Base-by-base conservation (phyloP, 1,140 invertebrate genomes). In the Xylocopa sonorina region DNA sequence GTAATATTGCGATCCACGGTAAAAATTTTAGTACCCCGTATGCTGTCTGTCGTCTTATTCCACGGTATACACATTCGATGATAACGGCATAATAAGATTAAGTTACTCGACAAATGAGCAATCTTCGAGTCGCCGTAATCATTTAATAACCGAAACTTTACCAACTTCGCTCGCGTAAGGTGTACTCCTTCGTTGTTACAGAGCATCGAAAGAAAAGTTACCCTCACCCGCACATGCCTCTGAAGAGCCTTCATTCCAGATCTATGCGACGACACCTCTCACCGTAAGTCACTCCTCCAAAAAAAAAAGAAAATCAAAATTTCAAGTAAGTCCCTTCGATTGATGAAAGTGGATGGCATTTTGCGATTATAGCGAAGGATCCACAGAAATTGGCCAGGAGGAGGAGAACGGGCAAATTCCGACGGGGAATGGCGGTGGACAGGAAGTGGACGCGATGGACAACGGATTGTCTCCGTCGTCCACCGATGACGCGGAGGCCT, bases 181-280 rank as follows among this genome's bases (percentile, higher is more conserved):
- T 16, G 9, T 32, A 29, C 10, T 32, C 63, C 24, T 27, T 48
- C 53, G 29, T 88, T 82, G 41, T 90, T 92, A 18, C 89, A 95
- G 95, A 95, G 90, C 95, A 95, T 86, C 92, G 95, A 32, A 94
- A 95, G 86, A 94, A 93, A 87, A 95, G 94, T 84, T 95, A 95
- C 83, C 95, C 94, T 5, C 95, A 95, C 88, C 94, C 94, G 72
- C 95, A 95, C 85, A 94, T 94, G 83, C 95, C 95, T 21, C 84
- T 95, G 82, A 95, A 95, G 87, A 92, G 91, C 69, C 83, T 93
- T 72, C 93, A 92, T 80, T 93, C 90, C 27, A 92, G 91, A 88
- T 93, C 92, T 88, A 92, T 91, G 93, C 88, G 90, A 89, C 90
- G 90, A 84, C 93, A 91, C 84, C 87, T 92, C 82, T 93, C 91